Evolutionary conservation across 2,797 vertebrate species (phyloP), one percentile per base, ranked within the genome.

Genomic region (Parauchenoglanis ngamensis): DNA sequence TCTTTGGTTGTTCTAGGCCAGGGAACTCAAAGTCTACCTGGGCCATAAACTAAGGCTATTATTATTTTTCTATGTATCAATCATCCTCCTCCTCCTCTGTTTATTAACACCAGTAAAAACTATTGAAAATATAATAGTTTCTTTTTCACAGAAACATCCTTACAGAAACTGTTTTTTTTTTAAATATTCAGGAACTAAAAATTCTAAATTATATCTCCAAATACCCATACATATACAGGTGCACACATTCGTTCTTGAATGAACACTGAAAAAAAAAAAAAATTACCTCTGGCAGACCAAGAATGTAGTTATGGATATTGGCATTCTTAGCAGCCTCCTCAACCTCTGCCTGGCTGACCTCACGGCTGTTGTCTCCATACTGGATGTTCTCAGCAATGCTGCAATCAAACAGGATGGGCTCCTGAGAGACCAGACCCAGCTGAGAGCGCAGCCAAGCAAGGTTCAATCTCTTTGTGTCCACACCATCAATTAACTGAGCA

Each of bases 321-420:
- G 95, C 93, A 87, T 92, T 92, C 90, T 93, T 95, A 83, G 94
- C 95, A 86, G 94, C 94, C 67, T 89, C 92, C 92, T 95, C 94
- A 87, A 94, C 81, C 90, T 96, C 95, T 35, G 93, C 89, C 86
- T 95, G 94, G 82, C 91, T 93, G 88, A 95, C 91, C 31, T 89
- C 73, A 35, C 94, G 94, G 70, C 91, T 91, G 88, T 93, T 94
- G 92, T 95, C 92, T 73, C 94, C 95, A 49, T 96, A 96, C 17
- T 85, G 91, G 89, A 96, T 96, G 87, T 96, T 96, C 93, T 96
- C 95, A 72, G 92, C 87, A 82, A 95, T 96, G 88, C 92, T 95
- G 88, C 94, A 94, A 91, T 96, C 94, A 91, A 95, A 96, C 44
- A 96, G 92, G 88, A 94, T 89, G 17, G 95, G 96, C 82, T 96